Conservation (phyloP, 2,113 vertebrate species). For the Eudyptes chrysolophus region DNA sequence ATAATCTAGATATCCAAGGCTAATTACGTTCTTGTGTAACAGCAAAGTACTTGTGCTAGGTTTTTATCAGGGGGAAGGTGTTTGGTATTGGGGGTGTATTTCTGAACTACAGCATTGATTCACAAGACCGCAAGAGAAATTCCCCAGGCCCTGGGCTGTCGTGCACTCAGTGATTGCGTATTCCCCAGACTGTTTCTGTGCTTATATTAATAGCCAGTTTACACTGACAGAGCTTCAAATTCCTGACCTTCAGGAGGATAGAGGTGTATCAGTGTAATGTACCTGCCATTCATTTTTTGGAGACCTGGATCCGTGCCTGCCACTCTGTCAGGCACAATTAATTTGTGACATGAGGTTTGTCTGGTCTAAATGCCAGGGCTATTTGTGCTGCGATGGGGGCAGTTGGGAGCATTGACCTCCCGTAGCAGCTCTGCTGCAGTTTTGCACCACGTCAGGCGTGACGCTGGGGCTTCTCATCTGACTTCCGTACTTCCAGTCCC, state of each 20-base stretch:
- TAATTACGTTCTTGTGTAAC: background rate
- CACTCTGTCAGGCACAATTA: background rate
- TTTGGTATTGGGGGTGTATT: background rate
- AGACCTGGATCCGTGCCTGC: background rate
- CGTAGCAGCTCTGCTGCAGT: background rate
- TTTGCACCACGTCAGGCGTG: background rate
- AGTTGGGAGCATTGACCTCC: background rate
- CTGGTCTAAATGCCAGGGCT: background rate
- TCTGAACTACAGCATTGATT: background rate
- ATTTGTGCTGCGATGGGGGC: background rate
- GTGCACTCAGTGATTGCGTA: rapidly evolving
- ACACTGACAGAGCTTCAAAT: background rate
- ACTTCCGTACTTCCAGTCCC: background rate
- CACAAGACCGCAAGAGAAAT: background rate
- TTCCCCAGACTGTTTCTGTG: background rate
- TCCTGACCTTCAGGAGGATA: background rate
- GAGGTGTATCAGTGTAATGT: background rate
- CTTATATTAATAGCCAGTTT: background rate
- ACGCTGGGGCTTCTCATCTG: background rate
- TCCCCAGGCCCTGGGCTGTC: background rate
- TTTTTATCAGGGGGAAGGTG: background rate
- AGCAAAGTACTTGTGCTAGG: background rate
- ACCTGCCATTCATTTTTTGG: background rate
- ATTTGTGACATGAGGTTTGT: background rate
- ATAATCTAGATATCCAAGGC: background rate